Evolutionary conservation across 2,797 vertebrate genomes (phyloP).

Genomic region (Ptychobarbus kaznakovi): DNA sequence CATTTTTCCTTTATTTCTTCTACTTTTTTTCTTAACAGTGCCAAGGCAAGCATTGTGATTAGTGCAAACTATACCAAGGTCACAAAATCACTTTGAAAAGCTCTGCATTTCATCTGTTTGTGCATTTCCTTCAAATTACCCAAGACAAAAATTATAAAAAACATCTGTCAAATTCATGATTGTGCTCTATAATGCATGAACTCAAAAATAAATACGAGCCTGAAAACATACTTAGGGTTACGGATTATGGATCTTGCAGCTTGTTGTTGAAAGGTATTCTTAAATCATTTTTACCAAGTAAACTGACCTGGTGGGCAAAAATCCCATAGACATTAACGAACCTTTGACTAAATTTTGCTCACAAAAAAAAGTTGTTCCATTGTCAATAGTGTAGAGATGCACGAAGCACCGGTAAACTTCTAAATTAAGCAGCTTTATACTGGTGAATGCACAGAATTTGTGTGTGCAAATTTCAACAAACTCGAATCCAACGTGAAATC

Average conservation of each 20-base stretch:
- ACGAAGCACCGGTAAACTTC: neutral
- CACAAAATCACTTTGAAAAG: neutral
- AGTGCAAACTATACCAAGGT: neutral
- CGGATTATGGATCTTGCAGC: neutral
- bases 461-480: neutral
- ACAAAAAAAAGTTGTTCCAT: neutral
- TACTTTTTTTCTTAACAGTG: neutral
- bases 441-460: neutral
- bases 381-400: neutral
- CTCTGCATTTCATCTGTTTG: neutral
- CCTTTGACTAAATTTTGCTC: neutral
- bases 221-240: slow-evolving; percentile 2
- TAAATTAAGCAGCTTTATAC: neutral
- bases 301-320: neutral
- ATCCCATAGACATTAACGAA: neutral
- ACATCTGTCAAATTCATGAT: neutral
- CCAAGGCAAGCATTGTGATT: neutral
- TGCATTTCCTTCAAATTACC: neutral
- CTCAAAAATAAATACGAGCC: neutral
- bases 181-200: slow-evolving; percentile 1
- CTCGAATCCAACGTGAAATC: neutral
- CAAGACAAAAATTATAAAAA: neutral
- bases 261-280: neutral
- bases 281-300: neutral
- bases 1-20: neutral